phyloP scores from a whole-genome alignment of 2,113 vertebrate genomes.

The Toxotes jaculatrix region DNA sequence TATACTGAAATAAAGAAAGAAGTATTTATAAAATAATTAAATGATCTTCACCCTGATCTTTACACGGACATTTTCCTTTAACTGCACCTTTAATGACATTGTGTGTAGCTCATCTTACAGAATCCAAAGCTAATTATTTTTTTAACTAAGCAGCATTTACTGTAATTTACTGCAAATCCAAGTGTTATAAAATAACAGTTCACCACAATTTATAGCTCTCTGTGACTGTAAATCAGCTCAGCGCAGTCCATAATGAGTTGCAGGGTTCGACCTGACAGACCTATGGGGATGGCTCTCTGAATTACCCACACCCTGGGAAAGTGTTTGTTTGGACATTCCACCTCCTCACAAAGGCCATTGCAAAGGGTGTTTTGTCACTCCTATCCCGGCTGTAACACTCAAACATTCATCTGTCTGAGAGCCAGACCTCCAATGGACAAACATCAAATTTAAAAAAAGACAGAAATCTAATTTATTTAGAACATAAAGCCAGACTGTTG shows the following conservation, averaged over 20 bases:
- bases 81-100: background rate
- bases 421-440: conserved; percentile 46
- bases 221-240: conserved; percentile 65
- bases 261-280: conserved; percentile 51
- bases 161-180: conserved; percentile 61
- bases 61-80: conserved; percentile 22
- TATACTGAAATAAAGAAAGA: conserved; percentile 92
- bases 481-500: conserved; percentile 31
- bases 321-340: conserved; percentile 77
- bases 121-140: conserved; percentile 44
- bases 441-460: conserved; percentile 43
- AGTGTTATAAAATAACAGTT: conserved; percentile 71
- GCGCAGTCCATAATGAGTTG: conserved; percentile 53
- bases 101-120: background rate
- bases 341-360: conserved; percentile 66
- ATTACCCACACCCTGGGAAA: conserved; percentile 74
- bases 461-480: conserved; percentile 44
- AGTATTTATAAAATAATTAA: conserved; percentile 97
- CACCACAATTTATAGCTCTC: conserved; percentile 39
- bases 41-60: conserved; percentile 77
- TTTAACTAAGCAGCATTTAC: conserved; percentile 19
- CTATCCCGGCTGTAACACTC: conserved; percentile 48
- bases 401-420: conserved; percentile 46
- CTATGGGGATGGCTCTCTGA: conserved; percentile 40
- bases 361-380: conserved; percentile 56